Evolutionary conservation across 2,888 invertebrate species (phyloP).

Genomic region (Nesidiocoris tenuis): DNA sequence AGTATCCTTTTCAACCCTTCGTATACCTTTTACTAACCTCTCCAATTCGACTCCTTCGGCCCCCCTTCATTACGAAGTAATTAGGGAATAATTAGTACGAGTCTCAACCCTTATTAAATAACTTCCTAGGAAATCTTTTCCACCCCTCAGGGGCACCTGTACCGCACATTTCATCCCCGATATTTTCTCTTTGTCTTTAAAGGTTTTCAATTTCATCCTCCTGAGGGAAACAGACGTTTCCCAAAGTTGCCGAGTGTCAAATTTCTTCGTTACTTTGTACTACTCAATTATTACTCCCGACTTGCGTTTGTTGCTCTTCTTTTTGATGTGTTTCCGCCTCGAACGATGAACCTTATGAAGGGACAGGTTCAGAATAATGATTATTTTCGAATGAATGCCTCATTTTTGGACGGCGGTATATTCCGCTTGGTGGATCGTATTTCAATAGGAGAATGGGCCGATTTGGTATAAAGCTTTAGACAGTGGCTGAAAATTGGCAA

Average conservation of each 20-base stretch:
- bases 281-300: neutral
- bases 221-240: neutral
- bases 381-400: too few species aligned
- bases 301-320: too few species aligned
- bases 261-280: conserved; percentile 10
- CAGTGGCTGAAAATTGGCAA: too few species aligned
- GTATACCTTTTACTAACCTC: neutral
- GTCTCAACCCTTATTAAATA: conserved; percentile 47
- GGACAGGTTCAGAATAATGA: too few species aligned
- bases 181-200: conserved; percentile 10
- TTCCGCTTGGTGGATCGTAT: too few species aligned
- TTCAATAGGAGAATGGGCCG: too few species aligned
- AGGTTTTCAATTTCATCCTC: conserved; percentile 33
- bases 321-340: neutral
- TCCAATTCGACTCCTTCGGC: neutral
- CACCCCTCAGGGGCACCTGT: neutral
- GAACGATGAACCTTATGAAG: neutral
- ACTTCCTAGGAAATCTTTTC: conserved; percentile 40
- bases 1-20: conserved; percentile 15
- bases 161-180: neutral
- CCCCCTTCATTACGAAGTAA: conserved; percentile 45
- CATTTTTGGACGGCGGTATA: too few species aligned
- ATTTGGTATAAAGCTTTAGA: too few species aligned
- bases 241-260: conserved; percentile 4
- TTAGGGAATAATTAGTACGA: conserved; percentile 47